A percentile compares a stretch with the other conserved stretches of the same genome.
phyloP scores from a whole-genome alignment of 2,113 vertebrate genomes.

The Petaurus breviceps region DNA sequence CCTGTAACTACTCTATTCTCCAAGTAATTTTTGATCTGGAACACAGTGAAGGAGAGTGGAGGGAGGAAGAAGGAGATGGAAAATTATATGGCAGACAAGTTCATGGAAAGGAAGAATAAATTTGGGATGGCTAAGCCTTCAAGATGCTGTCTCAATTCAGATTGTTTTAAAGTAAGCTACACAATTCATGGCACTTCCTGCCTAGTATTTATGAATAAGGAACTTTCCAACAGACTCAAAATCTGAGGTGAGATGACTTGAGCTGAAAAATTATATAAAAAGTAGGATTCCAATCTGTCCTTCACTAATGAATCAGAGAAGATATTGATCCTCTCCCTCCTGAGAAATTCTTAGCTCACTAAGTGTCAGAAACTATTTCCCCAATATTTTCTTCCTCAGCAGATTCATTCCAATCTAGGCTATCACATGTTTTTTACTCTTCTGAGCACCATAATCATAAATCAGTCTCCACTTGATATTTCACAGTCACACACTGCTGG shows the following conservation, averaged over 20 bases:
- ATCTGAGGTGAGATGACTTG: neutral
- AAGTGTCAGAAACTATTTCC: neutral
- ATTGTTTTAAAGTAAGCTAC: slow-evolving; percentile 11
- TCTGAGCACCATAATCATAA: slow-evolving; percentile 18
- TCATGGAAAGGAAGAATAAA: neutral
- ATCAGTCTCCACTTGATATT: slow-evolving; percentile 34
- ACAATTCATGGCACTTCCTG: neutral
- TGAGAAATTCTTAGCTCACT: neutral
- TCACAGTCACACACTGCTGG: neutral
- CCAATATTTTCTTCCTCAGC: neutral
- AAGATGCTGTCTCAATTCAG: neutral
- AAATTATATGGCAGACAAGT: neutral
- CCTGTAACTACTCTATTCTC: neutral
- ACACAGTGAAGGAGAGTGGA: neutral
- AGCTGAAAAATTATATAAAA: neutral
- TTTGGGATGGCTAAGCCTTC: neutral
- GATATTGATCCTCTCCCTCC: neutral
- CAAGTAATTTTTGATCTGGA: neutral
- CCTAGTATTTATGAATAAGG: neutral
- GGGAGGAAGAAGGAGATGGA: slow-evolving; percentile 10
- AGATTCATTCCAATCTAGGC: neutral
- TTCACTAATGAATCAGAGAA: neutral
- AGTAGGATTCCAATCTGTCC: neutral
- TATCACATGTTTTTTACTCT: neutral
- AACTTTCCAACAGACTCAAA: neutral